phyloP scores from a whole-genome alignment of 2,888 invertebrate species.

The Coremacera marginata region DNA sequence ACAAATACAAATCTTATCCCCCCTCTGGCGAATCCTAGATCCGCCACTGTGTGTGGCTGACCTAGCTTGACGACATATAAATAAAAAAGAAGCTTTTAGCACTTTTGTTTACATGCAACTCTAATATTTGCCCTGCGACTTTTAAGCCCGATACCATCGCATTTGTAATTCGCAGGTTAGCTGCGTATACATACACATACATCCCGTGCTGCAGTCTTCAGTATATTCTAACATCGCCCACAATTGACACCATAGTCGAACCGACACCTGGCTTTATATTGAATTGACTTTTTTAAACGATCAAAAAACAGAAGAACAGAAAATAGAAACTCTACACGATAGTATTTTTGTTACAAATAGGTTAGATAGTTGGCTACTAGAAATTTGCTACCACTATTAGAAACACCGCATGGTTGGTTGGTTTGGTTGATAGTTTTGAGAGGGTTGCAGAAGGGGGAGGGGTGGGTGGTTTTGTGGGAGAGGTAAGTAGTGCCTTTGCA shows the following conservation, averaged over 20 bases:
- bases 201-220: neutral
- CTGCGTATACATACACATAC: too few relatives aligned
- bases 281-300: neutral
- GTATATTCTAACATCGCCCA: neutral
- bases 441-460: too few relatives aligned
- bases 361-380: too few relatives aligned
- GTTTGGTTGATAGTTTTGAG: too few relatives aligned
- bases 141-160: neutral
- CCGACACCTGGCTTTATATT: neutral
- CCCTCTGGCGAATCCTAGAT: too few relatives aligned
- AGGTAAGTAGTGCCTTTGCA: neutral
- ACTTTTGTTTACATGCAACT: constrained; percentile 5
- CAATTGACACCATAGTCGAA: neutral
- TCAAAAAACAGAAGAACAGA: neutral
- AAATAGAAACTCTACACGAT: neutral
- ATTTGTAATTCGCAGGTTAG: neutral
- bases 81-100: neutral
- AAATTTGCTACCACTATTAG: too few relatives aligned
- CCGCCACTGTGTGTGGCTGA: too few relatives aligned
- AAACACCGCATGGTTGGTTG: too few relatives aligned
- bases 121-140: neutral
- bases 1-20: too few relatives aligned
- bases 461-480: too few relatives aligned
- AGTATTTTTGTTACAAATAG: too few relatives aligned
- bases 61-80: neutral